Percentiles rank a stretch among this genome's conserved stretches.
Evolutionary conservation across 2,888 invertebrate species (phyloP).

Genomic region (Acanthosepion pharaonis): DNA sequence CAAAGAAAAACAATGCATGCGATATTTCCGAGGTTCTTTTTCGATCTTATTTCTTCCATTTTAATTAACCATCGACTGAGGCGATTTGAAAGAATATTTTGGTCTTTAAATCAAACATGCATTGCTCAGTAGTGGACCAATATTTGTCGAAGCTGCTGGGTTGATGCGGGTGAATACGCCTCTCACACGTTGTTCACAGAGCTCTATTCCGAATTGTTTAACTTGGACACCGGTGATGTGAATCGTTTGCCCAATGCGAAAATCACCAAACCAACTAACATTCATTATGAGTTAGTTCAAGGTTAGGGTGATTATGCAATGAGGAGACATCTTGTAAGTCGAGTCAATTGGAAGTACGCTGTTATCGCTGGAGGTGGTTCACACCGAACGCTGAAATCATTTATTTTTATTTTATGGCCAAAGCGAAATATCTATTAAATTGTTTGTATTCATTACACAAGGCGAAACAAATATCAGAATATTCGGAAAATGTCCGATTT

Average conservation of each 20-base stretch:
- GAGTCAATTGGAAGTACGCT: neutral
- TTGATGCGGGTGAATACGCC: neutral
- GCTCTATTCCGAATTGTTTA: neutral
- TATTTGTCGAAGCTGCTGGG: neutral
- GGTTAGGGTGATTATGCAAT: conserved; percentile 2
- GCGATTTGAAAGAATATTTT: too few relatives aligned
- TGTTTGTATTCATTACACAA: too few relatives aligned
- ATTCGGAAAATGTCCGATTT: too few relatives aligned
- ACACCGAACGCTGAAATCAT: neutral
- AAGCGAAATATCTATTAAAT: too few relatives aligned
- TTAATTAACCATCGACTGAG: too few relatives aligned
- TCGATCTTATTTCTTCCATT: too few relatives aligned
- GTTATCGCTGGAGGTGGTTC: neutral
- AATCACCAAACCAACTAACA: conserved; percentile 2
- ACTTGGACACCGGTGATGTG: neutral
- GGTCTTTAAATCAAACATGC: too few relatives aligned
- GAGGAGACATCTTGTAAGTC: neutral
- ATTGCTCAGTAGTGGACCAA: neutral
- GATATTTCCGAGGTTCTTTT: too few relatives aligned
- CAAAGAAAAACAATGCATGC: too few relatives aligned
- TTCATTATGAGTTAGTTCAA: neutral
- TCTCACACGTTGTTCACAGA: neutral
- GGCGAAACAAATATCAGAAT: too few relatives aligned
- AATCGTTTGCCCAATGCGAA: neutral
- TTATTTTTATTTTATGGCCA: too few relatives aligned